A percentile compares a stretch with the other conserved stretches of the same genome.
These are phyloP conservation scores for Cyphomyrus discorhynchus DNA, from an alignment of 2,113 vertebrate genomes.

Conservation along the genomic window DNA sequence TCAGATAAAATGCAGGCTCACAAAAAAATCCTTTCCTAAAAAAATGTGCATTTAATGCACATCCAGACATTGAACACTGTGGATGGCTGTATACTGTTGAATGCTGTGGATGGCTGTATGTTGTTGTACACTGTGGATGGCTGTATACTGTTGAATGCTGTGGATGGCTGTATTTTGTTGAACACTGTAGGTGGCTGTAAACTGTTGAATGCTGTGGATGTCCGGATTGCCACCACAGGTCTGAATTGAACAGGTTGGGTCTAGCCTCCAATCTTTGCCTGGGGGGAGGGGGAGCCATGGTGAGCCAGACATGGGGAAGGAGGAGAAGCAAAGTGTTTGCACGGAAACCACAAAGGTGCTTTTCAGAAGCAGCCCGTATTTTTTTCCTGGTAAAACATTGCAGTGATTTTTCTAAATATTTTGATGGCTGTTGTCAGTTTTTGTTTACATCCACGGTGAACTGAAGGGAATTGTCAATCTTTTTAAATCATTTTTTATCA, in stretches of 20 bases:
- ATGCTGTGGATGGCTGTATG: neutral
- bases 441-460: neutral
- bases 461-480: neutral
- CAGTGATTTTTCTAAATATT: neutral
- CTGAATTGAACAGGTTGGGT: conserved; percentile 36
- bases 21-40: too few species aligned
- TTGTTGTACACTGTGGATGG: neutral
- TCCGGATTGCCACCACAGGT: neutral
- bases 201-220: neutral
- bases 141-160: neutral
- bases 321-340: neutral
- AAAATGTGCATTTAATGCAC: too few species aligned
- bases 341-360: neutral
- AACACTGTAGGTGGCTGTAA: neutral
- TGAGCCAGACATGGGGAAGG: conserved; percentile 33
- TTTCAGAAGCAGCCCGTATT: neutral
- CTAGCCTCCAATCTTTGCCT: conserved; percentile 41
- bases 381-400: neutral
- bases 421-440: neutral
- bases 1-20: neutral
- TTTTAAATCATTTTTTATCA: neutral
- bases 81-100: too few species aligned
- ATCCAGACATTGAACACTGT: too few species aligned
- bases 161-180: too few species aligned
- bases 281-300: neutral